Evolutionary conservation across 2,888 invertebrate species (phyloP).

Genomic region (Dilophus febrilis): DNA sequence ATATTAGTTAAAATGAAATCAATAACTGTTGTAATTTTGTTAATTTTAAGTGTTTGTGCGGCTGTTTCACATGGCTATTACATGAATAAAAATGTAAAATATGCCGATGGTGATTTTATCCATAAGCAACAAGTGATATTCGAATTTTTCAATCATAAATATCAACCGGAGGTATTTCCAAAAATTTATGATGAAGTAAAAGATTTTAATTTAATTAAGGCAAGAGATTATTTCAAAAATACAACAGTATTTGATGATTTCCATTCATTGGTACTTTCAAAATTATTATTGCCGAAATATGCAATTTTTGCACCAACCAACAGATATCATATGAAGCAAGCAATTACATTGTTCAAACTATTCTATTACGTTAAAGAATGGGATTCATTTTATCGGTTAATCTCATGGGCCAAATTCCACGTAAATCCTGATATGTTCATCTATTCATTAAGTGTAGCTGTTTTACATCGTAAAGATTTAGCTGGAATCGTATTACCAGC

Average conservation of each 20-base stretch:
- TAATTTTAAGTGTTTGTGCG: constrained; percentile 5
- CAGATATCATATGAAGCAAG: constrained; percentile 31
- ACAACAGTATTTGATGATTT: constrained; percentile 37
- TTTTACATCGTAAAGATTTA: constrained; percentile 40
- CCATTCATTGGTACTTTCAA: constrained; percentile 36
- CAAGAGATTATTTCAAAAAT: constrained; percentile 19
- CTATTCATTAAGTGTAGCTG: constrained; percentile 41
- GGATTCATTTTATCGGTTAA: constrained; percentile 53
- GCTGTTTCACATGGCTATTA: constrained; percentile 5
- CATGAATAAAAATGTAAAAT: constrained; percentile 5
- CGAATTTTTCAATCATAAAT: constrained; percentile 8
- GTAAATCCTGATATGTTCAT: constrained; percentile 45
- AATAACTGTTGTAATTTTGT: constrained; percentile 8
- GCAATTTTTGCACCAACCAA: constrained; percentile 20
- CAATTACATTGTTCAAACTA: constrained; percentile 42
- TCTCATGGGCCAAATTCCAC: constrained; percentile 46
- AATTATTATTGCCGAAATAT: constrained; percentile 21
- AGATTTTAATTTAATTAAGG: constrained; percentile 6
- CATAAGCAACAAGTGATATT: constrained; percentile 10
- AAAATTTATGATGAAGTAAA: constrained; percentile 8
- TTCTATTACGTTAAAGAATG: constrained; percentile 55
- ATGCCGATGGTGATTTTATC: constrained; percentile 7
- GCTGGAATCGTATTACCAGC: constrained; percentile 42
- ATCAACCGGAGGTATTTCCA: constrained; percentile 9
- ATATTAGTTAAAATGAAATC: constrained; percentile 9